Base-by-base conservation (phyloP, 2,888 invertebrate genomes). In the Sesia bembeciformis region DNA sequence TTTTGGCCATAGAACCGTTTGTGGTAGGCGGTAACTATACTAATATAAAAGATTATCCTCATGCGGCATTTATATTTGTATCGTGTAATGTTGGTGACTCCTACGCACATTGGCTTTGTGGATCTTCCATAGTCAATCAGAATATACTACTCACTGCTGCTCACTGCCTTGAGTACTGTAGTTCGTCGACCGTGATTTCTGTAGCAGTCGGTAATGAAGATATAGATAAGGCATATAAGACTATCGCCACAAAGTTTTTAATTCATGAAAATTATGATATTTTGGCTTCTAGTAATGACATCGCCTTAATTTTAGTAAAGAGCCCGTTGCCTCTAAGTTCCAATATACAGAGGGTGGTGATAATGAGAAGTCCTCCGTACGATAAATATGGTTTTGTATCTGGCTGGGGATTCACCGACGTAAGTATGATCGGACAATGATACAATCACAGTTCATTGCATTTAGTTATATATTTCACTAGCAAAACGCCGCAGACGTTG, bases 111-210 rank as follows among this genome's bases (percentile, higher is more conserved):
- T 67, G 52, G 43, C 52, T 62, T 39, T 76, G 76, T 53, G 74
- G 74, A 0, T 59, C 68, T 0, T 75, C 76, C 0, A 65, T 74
- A 40, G 4, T 75, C 3, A 74, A 70, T 54, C 71, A 74, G 55
- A 56, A 54, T 3, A 54, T 74, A 5, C 52, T 70, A 0, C 40
- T 76, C 3, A 67, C 75, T 3, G 76, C 75, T 1, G 75, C 64
- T 0, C 76, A 76, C 54, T 76, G 76, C 49, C 53, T 74, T 0
- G 61, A 63, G 0, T 57, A 52, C 0, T 66, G 66, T 42, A 0
- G 0, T 0, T 56, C 0, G 0, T 4, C 4, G 3, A 52, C 52
- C 0, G 4, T 3, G 2, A 40, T 63, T 5, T 40, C 49, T 3
- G 61, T 58, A 0, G 60, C 49, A 6, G 62, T 64, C 3, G 73